phyloP scores from a whole-genome alignment of 2,797 vertebrate species.

The Lepilemur ruficaudatus region DNA sequence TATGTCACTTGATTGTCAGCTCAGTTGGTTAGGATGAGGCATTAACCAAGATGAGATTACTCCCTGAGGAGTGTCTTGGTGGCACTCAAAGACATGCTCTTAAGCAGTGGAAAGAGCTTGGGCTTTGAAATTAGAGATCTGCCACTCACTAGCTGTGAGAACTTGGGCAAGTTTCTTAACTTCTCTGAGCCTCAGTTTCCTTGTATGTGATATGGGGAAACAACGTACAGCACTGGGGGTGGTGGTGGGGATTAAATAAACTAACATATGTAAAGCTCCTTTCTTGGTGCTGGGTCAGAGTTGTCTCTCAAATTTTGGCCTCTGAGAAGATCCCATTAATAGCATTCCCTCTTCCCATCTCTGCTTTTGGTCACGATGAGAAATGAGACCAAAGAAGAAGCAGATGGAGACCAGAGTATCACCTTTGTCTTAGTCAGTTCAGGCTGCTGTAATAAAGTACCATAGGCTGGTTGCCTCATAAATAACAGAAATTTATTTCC shows the following conservation, averaged over 20 bases:
- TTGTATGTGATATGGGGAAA: background rate
- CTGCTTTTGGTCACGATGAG: background rate
- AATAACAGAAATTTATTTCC: background rate
- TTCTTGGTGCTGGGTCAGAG: background rate
- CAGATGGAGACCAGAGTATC: background rate
- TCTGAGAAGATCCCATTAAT: background rate
- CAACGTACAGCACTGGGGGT: background rate
- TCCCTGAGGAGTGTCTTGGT: background rate
- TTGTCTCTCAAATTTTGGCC: background rate
- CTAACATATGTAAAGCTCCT: background rate
- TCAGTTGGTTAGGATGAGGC: background rate
- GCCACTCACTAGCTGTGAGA: background rate
- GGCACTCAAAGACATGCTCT: background rate
- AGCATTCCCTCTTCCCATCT: background rate
- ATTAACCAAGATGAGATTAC: background rate
- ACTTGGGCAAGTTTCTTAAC: background rate
- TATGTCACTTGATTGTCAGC: background rate
- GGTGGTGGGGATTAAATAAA: background rate
- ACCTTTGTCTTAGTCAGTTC: background rate
- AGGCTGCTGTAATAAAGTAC: background rate
- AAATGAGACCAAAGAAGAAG: background rate
- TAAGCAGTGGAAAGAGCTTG: background rate
- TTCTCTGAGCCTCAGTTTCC: constrained; percentile 11
- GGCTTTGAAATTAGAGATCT: background rate
- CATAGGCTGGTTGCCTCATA: background rate